Base-by-base conservation (phyloP, 2,888 invertebrate genomes). In the Syrista parreyssii region DNA sequence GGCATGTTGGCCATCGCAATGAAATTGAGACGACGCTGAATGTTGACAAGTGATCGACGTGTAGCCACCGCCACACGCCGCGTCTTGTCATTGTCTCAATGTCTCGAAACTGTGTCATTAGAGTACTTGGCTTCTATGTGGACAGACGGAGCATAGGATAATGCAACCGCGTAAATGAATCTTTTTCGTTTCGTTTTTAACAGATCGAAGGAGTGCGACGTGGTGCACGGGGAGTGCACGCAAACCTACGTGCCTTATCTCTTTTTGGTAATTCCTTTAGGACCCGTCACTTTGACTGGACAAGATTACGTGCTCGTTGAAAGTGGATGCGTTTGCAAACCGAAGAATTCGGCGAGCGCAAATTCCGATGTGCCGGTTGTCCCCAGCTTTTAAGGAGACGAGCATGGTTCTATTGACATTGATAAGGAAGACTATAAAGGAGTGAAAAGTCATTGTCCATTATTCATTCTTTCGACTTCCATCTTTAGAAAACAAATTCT, bases 291-390 rank as follows among this genome's bases (percentile, higher is more conserved):
- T 15, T 92, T 97, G 31, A 97, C 97, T 4, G 97, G 98, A 9
- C 98, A 98, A 91, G 98, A 98, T 92, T 98, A 98, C 92, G 97
- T 98, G n/a, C 93, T 98, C 75, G 97, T 98, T 35, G 98, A 98
- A 91, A 97, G 97, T 86, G 98, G 98, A n/a, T 98, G 98, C 90
- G 97, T 97, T 36, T 98, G 98, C 91, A 93, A 94, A 85, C 95
- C 95, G 36, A 95, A 95, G 87, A 91, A 91, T 87, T 89, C 89
- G 83, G 86, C 85, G 75, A 86, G 85, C 80, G 80, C 83, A 73
- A 79, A 82, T 74, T 80, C 85, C 79, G 88, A 87, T 72, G 82
- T 87, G 12, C 88, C 90, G 73, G 82, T 84, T 68, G 84, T 89
- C 40, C 90, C 90, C 76, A 88, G 84, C 82, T 89, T 89, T 80